Percentiles rank a stretch among this genome's conserved stretches.
Evolutionary conservation across 2,888 invertebrate species (phyloP).

Genomic region (Alentia gelatinosa): DNA sequence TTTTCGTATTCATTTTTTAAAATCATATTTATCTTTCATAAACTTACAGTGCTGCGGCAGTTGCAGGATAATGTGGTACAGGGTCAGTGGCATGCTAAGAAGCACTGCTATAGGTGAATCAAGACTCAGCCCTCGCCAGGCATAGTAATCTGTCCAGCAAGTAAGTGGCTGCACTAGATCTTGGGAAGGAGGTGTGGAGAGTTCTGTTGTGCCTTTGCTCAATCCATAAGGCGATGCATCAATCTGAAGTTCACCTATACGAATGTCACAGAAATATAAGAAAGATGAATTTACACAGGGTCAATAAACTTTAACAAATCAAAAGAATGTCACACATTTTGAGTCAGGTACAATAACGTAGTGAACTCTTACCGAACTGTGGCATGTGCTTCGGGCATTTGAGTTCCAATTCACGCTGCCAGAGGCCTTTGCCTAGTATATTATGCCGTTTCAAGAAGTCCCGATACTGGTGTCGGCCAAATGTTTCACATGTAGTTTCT

Average conservation of each 20-base stretch:
- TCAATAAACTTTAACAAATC: too few species aligned
- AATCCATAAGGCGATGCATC: neutral
- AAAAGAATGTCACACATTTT: too few species aligned
- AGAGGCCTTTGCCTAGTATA: slow-evolving; percentile 22
- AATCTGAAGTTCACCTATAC: neutral
- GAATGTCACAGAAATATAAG: neutral
- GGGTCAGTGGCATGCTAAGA: slow-evolving; percentile 75
- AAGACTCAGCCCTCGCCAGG: slow-evolving; percentile 69
- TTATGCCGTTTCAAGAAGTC: neutral
- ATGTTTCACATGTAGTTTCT: slow-evolving; percentile 41
- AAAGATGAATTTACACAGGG: too few species aligned
- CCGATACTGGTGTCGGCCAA: neutral
- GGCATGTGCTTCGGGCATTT: neutral
- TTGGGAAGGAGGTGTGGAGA: neutral
- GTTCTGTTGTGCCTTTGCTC: neutral
- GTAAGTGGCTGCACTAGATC: neutral
- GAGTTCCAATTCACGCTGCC: neutral
- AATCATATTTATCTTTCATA: too few species aligned
- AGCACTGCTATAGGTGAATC: slow-evolving; percentile 75
- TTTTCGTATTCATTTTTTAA: too few species aligned
- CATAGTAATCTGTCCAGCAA: slow-evolving; percentile 66
- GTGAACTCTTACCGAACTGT: slow-evolving; percentile 17
- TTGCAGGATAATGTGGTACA: slow-evolving; percentile 71
- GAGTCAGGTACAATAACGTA: too few species aligned
- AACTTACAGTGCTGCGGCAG: neutral